Evolutionary conservation across 64 coral and sea anemone species (phyloP), one percentile per base, ranked within the genome.

Genomic region (Pachyseris speciosa): DNA sequence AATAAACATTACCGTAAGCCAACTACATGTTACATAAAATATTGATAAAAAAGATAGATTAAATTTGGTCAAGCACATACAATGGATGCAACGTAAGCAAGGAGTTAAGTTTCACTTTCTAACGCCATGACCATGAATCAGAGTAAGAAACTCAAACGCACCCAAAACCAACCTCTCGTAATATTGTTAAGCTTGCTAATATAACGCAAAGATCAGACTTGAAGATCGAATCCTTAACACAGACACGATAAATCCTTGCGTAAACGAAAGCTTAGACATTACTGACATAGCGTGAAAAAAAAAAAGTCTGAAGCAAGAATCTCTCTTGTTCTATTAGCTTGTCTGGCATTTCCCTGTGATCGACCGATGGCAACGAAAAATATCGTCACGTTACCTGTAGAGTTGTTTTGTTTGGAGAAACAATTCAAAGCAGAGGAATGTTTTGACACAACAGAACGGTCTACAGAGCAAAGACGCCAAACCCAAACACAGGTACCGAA

Each of bases 361-460:
- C 67, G 17, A 72, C 16, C 17, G 34, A 9, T 11, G 12, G 5
- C 2, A 57, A 47, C n/a, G 29, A 58, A 81, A 37, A 74, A 20
- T 20, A 1, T 67, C 30, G 30, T 2, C 34, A 2, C 39, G 16
- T 37, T 15, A 81, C 77, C 19, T 34, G 26, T 22, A 32, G 52
- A 30, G 34, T 24, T 57, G 15, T 57, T 61, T 81, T 81, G 34
- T 58, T 77, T 26, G 37, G 40, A 26, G 10, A 52, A 63, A 81
- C 77, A 81, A 81, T 79, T 63, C 52, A 37, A 8, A 81, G 33
- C 17, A 22, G 5, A 41, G 77, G 77, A 61, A 81, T 39, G 77
- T 81, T 61, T 81, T 40, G 49, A 74, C 70, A 44, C n/a, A 44
- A 74, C 24, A 44, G 1, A 69, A 22, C 37, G 17, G n/a, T 27